Base-by-base conservation (phyloP, 2,113 vertebrate genomes). In the Gymnogyps californianus region DNA sequence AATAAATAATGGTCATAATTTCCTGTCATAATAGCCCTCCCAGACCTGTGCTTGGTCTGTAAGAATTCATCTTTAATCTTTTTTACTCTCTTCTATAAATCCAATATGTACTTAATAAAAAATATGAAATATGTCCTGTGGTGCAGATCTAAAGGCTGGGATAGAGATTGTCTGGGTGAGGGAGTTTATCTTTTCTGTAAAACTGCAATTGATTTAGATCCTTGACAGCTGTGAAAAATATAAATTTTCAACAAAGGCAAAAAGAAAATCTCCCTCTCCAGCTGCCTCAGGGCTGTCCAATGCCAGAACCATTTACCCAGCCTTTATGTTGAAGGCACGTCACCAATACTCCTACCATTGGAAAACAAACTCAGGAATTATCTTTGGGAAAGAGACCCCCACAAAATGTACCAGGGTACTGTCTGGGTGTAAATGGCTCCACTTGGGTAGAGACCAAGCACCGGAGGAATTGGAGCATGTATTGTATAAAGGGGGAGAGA, bases 61-160 rank as follows among this genome's bases (percentile, higher is more conserved):
- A 89, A 97, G 94, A 96, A 97, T 96, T 96, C 87, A 96, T 96
- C 96, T 97, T 93, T 92, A 97, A 94, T 96, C 93, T 91, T 83
- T 95, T 95, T 96, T 88, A 94, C 94, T 96, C 87, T 90, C 89
- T 96, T 94, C 95, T 94, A 96, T 95, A 98, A 97, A 96, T 97
- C 81, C 96, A 97, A 95, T 97, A 95, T 93, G 91, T 96, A 92
- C 95, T 97, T 97, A 97, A 97, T 97, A 97, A 97, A 94, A 97
- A 95, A 75, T 94, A 98, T 97, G 96, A 97, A 97, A 97, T 96
- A 96, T 94, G 96, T 89, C 89, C 93, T 89, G 83, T 94, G 93
- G 96, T 95, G 91, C 92, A 96, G 96, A 97, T 97, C 97, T 97
- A 96, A 96, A 96, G 89, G 90, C 94, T 96, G 85, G 96, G 92